Conservation (phyloP, 2,797 vertebrate genomes). For the Onychomys leucogaster region DNA sequence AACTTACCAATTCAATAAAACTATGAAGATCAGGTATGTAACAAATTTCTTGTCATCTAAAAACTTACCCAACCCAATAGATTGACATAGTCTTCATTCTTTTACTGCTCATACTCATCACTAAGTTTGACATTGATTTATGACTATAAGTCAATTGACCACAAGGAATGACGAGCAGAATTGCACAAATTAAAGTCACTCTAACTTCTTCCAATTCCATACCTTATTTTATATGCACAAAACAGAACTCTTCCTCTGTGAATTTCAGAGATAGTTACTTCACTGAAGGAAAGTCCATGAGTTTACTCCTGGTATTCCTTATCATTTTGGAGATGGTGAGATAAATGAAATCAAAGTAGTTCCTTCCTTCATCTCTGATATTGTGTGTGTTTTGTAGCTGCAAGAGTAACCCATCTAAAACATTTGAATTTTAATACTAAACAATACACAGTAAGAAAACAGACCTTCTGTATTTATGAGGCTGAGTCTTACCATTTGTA, state of each 20-base stretch:
- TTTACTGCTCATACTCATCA: neutral
- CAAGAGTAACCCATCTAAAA: constrained; percentile 80
- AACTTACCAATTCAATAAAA: neutral
- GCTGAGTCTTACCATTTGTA: neutral
- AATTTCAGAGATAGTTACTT: neutral
- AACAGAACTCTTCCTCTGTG: neutral
- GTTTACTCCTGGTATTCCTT: constrained; percentile 39
- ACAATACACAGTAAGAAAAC: constrained; percentile 70
- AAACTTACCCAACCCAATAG: neutral
- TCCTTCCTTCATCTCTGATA: constrained; percentile 51
- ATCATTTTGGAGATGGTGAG: neutral
- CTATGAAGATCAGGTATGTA: neutral
- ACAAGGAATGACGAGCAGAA: neutral
- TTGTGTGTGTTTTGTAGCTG: constrained; percentile 35
- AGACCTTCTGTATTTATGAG: constrained; percentile 67
- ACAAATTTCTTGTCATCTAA: neutral
- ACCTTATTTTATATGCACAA: neutral
- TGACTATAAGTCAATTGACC: neutral
- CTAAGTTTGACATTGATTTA: neutral
- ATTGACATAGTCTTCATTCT: neutral
- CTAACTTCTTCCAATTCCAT: neutral
- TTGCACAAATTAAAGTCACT: neutral
- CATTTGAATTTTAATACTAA: constrained; percentile 59
- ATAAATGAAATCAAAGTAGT: constrained; percentile 58
- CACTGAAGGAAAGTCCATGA: neutral